These are phyloP conservation scores for Prietella phreatophila DNA, from an alignment of 2,113 vertebrate genomes.

Conservation along the genomic window DNA sequence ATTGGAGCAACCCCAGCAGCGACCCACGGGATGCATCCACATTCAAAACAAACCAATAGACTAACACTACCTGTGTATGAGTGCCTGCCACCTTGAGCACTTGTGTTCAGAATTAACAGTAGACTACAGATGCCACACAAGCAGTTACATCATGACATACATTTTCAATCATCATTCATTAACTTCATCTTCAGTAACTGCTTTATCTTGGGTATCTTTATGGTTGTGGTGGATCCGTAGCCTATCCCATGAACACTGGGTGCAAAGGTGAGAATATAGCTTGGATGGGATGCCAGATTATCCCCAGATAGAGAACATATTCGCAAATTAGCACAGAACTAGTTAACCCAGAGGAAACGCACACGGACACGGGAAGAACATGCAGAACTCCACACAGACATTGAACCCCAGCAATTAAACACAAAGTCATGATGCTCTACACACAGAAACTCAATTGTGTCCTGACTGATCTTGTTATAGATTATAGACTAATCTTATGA, in stretches of 20 bases:
- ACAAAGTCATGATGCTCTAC: too few species aligned
- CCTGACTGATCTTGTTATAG: too few species aligned
- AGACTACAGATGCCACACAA: neutral
- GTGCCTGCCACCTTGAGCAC: neutral
- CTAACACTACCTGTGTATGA: neutral
- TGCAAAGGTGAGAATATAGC: neutral
- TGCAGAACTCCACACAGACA: too few species aligned
- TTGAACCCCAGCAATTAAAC: neutral
- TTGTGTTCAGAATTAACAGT: neutral
- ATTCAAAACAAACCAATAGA: conserved; percentile 89
- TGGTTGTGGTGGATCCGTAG: too few species aligned
- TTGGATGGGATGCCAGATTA: neutral
- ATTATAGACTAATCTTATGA: too few species aligned
- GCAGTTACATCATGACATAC: neutral
- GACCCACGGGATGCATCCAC: conserved; percentile 93
- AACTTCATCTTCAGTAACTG: neutral
- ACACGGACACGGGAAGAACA: neutral
- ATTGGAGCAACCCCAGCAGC: conserved; percentile 98
- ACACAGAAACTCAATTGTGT: too few species aligned
- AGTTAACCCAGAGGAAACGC: neutral
- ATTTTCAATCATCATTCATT: neutral
- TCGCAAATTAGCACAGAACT: neutral
- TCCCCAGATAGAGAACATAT: neutral
- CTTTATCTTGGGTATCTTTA: neutral
- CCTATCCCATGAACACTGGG: neutral